These are phyloP conservation scores for Atherinosoma microstoma DNA, from an alignment of 2,797 vertebrate genomes.

Conservation along the genomic window DNA sequence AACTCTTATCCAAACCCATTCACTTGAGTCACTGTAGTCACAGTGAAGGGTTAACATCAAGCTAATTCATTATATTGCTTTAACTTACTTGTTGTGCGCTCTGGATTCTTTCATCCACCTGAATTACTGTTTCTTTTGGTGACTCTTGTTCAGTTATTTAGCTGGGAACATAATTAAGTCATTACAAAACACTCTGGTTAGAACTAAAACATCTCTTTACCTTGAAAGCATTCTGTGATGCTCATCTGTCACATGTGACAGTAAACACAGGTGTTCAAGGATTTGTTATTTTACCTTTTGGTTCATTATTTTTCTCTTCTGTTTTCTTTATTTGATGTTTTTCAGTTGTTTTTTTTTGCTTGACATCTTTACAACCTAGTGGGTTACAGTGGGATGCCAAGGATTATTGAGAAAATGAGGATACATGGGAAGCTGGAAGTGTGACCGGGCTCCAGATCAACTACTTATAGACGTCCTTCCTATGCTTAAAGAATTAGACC, in stretches of 20 bases:
- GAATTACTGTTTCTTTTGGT: background rate
- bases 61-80: background rate
- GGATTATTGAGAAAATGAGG: background rate
- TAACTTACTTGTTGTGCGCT: background rate
- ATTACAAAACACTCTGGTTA: background rate
- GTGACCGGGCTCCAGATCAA: background rate
- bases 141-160: background rate
- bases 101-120: too few species aligned
- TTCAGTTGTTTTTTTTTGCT: background rate
- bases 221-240: too few species aligned
- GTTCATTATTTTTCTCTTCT: too few species aligned
- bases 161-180: background rate
- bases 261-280: too few species aligned
- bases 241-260: background rate
- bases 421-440: background rate
- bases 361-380: background rate
- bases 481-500: conserved; percentile 16
- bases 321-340: background rate
- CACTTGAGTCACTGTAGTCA: too few species aligned
- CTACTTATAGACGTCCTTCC: conserved; percentile 8
- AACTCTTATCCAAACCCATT: background rate
- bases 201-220: background rate
- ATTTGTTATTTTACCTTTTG: too few species aligned
- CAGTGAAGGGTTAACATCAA: background rate
- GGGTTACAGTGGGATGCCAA: background rate